Base-by-base conservation (phyloP, 2,797 vertebrate species). In the Leucoraja ocellata region DNA sequence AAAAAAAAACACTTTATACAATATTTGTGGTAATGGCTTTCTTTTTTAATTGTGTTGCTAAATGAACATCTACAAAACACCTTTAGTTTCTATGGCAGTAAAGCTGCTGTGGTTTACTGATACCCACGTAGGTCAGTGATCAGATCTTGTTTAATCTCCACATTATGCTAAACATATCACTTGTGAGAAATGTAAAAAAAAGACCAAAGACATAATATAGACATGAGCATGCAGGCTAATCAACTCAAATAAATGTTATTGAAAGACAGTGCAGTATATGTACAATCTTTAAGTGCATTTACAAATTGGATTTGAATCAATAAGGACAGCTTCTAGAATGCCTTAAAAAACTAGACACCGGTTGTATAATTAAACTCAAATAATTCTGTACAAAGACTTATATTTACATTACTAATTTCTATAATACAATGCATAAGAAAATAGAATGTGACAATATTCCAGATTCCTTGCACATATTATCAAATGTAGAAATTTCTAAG, bases 241-340 rank as follows among this genome's bases (percentile, higher is more conserved):
- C 23, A 73, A 54, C 28, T 91, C 90, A 92, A 23, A 39, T 39
- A 91, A 71, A 91, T 14, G 21, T 92, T 92, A 91, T 73, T 73
- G 25, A 91, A 73, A 73, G 63, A 32, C 36, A 36, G 10, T 91
- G 68, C 3, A 73, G n/a, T 54, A 25, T 54, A 91, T 92, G 25
- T 54, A 92, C 68, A 92, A 88, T 10, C 46, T 76, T 76, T 25
- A 92, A 92, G 73, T 92, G 39, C n/a, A 88, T 88, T 92, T 92
- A 92, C 71, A 92, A 74, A n/a, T 74, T 91, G 18, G 71, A 74
- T 46, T 68, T 71, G 39, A 92, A 74, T 76, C 76, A n/a, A 58
- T 54, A 76, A 46, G 4, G 39, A 46, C 0, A 16, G 68, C 18
- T 92, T 74, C 39, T 73, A 74, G 16, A 92, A 74, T 39, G 71